These are phyloP conservation scores for Linepithema humile DNA, from an alignment of 1,140 invertebrate genomes.

Conservation along the genomic window DNA sequence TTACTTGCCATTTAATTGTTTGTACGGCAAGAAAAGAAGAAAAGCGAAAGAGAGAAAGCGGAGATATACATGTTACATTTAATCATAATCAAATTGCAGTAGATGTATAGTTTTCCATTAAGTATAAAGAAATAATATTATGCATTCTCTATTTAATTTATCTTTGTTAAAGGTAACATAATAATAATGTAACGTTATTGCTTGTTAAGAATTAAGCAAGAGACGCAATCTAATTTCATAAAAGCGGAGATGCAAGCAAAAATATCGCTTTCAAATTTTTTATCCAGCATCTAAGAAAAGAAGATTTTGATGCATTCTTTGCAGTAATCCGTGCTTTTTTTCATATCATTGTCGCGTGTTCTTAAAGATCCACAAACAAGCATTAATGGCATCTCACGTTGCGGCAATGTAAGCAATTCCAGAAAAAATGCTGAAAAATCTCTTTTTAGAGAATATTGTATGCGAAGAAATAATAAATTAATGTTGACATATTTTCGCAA, in stretches of 20 bases:
- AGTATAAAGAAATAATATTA: neutral
- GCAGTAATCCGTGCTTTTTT: neutral
- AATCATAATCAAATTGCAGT: neutral
- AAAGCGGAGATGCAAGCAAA: neutral
- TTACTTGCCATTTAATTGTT: neutral
- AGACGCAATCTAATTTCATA: neutral
- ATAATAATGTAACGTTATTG: neutral
- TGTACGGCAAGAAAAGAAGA: too few relatives aligned
- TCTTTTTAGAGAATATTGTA: neutral
- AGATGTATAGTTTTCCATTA: neutral
- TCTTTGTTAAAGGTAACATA: neutral
- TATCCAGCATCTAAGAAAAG: neutral
- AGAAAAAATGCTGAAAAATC: neutral
- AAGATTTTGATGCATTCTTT: neutral
- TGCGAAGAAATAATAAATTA: neutral
- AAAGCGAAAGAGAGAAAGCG: too few relatives aligned
- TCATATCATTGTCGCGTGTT: neutral
- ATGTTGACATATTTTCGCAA: neutral
- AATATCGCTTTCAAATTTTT: neutral
- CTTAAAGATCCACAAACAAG: neutral
- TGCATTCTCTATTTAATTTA: neutral
- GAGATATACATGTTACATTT: conserved; percentile 23
- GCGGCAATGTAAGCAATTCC: neutral
- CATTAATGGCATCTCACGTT: neutral
- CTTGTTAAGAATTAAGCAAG: neutral